Evolutionary conservation across 2,888 invertebrate species (phyloP).

Genomic region (Scelioninae gen. 1): DNA sequence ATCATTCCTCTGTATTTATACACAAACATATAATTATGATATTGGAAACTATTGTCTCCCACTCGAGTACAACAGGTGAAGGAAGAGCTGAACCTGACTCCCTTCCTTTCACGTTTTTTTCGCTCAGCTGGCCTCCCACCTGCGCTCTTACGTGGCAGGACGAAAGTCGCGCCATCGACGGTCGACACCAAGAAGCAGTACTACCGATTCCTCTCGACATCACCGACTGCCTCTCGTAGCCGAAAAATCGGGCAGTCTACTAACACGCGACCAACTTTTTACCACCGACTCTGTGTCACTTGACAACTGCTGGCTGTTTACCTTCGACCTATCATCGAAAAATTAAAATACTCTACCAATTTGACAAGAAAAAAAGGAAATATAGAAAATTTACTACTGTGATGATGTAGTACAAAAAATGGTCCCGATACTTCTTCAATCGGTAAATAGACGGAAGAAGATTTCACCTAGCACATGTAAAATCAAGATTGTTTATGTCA

Average conservation of each 20-base stretch:
- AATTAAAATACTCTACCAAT: background rate
- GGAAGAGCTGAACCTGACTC: constrained; percentile 16
- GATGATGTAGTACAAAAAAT: too few species aligned
- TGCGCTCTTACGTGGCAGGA: constrained; percentile 57
- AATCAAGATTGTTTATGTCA: too few species aligned
- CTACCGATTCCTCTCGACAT: constrained; percentile 49
- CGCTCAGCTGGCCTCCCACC: constrained; percentile 50
- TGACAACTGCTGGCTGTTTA: background rate
- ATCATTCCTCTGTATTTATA: too few species aligned
- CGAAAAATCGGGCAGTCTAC: constrained; percentile 26
- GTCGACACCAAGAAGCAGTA: constrained; percentile 54
- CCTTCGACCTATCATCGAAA: background rate
- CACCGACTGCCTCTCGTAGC: constrained; percentile 31
- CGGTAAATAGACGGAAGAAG: too few species aligned
- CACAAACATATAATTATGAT: background rate
- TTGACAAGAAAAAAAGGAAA: background rate
- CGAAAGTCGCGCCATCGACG: constrained; percentile 64
- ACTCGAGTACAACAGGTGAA: constrained; percentile 35
- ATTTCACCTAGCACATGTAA: too few species aligned
- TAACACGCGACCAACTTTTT: constrained; percentile 14
- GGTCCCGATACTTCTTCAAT: too few species aligned
- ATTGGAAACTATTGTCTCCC: background rate
- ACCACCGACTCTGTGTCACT: background rate
- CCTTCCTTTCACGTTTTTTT: constrained; percentile 46
- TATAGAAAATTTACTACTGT: background rate